Evolutionary conservation across 2,113 vertebrate species (phyloP).

Genomic region (Pedionomus torquatus): DNA sequence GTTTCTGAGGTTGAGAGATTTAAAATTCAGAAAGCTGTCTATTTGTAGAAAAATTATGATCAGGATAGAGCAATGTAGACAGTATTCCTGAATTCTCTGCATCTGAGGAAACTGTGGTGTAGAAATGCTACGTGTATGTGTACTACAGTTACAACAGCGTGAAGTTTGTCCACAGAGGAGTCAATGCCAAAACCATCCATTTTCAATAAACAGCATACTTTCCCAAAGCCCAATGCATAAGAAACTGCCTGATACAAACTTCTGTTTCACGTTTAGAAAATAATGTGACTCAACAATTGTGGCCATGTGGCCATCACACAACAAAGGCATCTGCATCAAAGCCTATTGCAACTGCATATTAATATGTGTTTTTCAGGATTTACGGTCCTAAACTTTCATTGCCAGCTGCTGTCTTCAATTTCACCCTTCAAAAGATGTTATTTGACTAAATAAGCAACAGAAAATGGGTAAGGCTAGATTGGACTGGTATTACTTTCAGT

Average conservation of each 20-base stretch:
- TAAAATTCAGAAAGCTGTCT: neutral
- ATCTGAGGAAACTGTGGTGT: neutral
- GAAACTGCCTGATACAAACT: neutral
- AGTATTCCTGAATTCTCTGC: neutral
- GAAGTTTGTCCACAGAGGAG: neutral
- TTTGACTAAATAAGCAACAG: neutral
- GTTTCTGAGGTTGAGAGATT: neutral
- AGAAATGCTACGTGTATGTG: neutral
- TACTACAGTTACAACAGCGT: neutral
- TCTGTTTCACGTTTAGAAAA: neutral
- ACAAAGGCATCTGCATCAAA: conserved; percentile 15
- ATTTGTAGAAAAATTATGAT: neutral
- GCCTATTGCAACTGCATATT: neutral
- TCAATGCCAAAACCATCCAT: neutral
- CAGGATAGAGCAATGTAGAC: neutral
- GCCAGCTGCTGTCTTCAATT: neutral
- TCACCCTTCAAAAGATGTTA: neutral
- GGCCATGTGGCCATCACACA: neutral
- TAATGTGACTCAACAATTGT: neutral
- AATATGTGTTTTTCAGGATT: neutral
- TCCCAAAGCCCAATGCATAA: neutral
- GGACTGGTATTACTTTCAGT: neutral
- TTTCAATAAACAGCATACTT: neutral
- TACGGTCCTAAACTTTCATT: neutral
- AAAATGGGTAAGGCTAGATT: neutral